Evolutionary conservation across 2,113 vertebrate genomes (phyloP).

Genomic region (Azemiops feae): DNA sequence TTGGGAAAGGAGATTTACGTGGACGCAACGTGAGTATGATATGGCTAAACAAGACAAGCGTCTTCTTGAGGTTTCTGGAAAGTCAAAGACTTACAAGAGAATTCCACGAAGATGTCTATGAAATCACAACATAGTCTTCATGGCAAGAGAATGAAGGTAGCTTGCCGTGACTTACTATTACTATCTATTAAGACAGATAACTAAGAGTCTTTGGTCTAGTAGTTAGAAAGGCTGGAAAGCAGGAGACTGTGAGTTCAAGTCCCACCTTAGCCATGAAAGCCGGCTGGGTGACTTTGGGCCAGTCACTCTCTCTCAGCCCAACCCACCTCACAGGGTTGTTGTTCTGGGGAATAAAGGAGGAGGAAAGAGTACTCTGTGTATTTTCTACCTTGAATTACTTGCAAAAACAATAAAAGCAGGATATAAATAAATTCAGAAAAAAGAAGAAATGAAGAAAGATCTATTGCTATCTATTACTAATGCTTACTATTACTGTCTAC

Average conservation of each 20-base stretch:
- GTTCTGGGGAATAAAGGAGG: neutral
- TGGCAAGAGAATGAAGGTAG: neutral
- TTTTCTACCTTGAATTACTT: neutral
- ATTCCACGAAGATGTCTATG: neutral
- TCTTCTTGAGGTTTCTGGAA: neutral
- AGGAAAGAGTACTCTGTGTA: neutral
- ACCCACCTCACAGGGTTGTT: neutral
- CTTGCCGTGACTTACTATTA: neutral
- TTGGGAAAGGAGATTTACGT: neutral
- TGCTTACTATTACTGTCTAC: too few species aligned
- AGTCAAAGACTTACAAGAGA: neutral
- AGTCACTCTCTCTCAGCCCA: too few species aligned
- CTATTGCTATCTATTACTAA: too few species aligned
- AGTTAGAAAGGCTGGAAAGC: neutral
- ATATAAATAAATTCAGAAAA: too few species aligned
- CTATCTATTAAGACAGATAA: neutral
- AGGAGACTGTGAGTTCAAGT: too few species aligned
- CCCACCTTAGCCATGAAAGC: too few species aligned
- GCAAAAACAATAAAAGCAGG: too few species aligned
- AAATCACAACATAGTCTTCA: neutral
- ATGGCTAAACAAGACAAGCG: neutral
- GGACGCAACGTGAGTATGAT: neutral
- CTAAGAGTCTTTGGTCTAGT: neutral
- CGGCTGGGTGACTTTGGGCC: too few species aligned
- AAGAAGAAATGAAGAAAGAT: too few species aligned